Conservation (phyloP, 1,140 invertebrate genomes). For the Leucophenga varia region DNA sequence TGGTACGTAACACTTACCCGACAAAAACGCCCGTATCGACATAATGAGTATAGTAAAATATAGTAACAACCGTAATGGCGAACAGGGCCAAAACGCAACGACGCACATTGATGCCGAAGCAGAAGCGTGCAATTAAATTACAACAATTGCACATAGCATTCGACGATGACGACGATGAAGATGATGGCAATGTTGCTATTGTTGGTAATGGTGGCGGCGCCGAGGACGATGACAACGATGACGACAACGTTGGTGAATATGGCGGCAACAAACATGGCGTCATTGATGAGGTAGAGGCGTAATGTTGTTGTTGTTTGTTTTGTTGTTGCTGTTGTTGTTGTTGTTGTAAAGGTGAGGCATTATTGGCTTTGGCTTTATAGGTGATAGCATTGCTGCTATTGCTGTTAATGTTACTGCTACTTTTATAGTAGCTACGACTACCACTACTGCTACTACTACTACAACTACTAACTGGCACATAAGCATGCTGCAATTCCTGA, state of each 20-base stretch:
- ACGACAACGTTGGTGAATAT: not conserved
- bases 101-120: constrained; percentile 69
- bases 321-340: constrained; percentile 2
- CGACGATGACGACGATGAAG: not conserved
- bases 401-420: constrained; percentile 2
- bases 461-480: no score
- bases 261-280: not conserved
- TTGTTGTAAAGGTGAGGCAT: no score
- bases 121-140: constrained; percentile 54
- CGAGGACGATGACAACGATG: not conserved
- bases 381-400: not conserved
- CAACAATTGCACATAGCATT: constrained; percentile 38
- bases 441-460: no score
- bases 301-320: constrained; percentile 1
- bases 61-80: constrained; percentile 68
- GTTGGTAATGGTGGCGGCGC: constrained; percentile 1
- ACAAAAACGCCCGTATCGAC: constrained; percentile 70
- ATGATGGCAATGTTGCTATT: not conserved
- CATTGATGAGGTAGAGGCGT: not conserved
- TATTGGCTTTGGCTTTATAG: not conserved
- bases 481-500: no score
- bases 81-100: constrained; percentile 69
- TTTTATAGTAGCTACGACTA: no score
- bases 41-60: constrained; percentile 74
- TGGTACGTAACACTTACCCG: constrained; percentile 60